phyloP scores from a whole-genome alignment of 2,888 invertebrate species.

The Epinotia demarniana region DNA sequence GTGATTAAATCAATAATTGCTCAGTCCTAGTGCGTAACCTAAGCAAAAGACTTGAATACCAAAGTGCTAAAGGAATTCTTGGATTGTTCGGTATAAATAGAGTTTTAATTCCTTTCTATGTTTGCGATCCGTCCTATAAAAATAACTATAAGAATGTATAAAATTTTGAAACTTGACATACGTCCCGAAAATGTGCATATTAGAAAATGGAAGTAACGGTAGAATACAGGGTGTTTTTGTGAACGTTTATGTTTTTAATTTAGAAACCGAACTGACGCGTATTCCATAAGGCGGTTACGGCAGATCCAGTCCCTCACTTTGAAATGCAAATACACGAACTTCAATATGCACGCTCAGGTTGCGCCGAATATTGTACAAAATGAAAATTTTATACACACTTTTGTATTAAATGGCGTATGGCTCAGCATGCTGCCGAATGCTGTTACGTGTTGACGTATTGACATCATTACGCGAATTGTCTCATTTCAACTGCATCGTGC shows the following conservation, averaged over 20 bases:
- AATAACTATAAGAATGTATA: too few relatives aligned
- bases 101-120: too few relatives aligned
- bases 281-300: conserved; percentile 26
- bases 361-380: conserved; percentile 38
- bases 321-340: conserved; percentile 50
- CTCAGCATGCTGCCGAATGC: too few relatives aligned
- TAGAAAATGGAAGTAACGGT: background rate
- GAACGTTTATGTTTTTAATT: conserved; percentile 34
- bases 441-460: too few relatives aligned
- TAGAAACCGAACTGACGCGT: conserved; percentile 17
- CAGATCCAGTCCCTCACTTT: conserved; percentile 45
- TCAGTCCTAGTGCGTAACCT: conserved; percentile 9
- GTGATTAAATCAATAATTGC: conserved; percentile 21
- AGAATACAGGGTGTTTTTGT: background rate
- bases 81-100: background rate
- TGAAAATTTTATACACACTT: conserved; percentile 22
- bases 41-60: conserved; percentile 13
- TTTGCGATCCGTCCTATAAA: too few relatives aligned
- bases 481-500: too few relatives aligned
- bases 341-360: conserved; percentile 47
- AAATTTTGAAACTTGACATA: background rate
- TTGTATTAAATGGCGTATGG: conserved; percentile 19
- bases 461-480: too few relatives aligned
- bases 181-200: background rate
- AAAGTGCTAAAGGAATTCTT: background rate